phyloP scores from a whole-genome alignment of 2,888 invertebrate species.

The Brenthis daphne region DNA sequence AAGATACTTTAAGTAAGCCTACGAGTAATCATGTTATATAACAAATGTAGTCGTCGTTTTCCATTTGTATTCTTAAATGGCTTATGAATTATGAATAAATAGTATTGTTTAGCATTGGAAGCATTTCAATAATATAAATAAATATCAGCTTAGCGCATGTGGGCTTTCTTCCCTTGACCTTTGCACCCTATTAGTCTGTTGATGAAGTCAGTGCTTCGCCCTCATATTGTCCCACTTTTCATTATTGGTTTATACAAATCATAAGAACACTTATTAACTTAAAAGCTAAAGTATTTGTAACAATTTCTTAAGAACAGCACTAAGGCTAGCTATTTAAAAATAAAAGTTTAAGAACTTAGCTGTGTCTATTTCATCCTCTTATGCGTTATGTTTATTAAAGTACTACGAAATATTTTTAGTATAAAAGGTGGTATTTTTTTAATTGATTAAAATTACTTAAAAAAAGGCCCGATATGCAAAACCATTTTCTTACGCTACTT shows the following conservation, averaged over 20 bases:
- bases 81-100: slow-evolving; percentile 23
- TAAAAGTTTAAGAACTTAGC: no score
- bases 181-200: slow-evolving; percentile 26
- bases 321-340: no score
- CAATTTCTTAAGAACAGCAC: neutral
- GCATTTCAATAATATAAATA: slow-evolving; percentile 28
- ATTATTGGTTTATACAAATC: slow-evolving; percentile 27
- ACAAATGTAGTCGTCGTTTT: neutral
- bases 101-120: slow-evolving; percentile 25
- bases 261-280: slow-evolving; percentile 26
- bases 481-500: no score
- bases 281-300: slow-evolving; percentile 9
- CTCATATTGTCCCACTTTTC: slow-evolving; percentile 27
- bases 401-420: no score
- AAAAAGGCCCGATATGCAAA: no score
- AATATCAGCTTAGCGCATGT: slow-evolving; percentile 28
- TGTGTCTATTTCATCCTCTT: neutral
- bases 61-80: slow-evolving; percentile 20
- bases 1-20: neutral
- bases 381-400: no score
- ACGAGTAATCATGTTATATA: slow-evolving; percentile 7
- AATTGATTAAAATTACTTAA: no score
- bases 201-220: slow-evolving; percentile 25
- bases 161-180: slow-evolving; percentile 36
- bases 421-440: no score